A percentile compares a stretch with the other conserved stretches of the same genome.
Conservation (phyloP, 2,888 invertebrate genomes). For the Agrotis exclamationis region DNA sequence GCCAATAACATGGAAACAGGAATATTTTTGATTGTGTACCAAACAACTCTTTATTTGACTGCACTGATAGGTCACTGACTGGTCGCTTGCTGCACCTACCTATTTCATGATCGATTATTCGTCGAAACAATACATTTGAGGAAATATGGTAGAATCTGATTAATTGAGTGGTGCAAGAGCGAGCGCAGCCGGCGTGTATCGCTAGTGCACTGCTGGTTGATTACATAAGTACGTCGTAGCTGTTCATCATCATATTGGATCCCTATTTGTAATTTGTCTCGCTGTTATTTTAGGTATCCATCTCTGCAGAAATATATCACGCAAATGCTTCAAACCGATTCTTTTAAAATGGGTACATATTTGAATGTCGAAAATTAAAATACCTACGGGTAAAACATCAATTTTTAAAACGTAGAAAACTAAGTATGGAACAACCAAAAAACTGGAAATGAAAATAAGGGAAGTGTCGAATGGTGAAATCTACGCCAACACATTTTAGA, state of each 20-base stretch:
- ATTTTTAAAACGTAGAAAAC: too few relatives aligned
- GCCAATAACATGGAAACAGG: background rate
- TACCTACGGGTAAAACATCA: too few relatives aligned
- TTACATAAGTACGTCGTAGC: conserved; percentile 8
- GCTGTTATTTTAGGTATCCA: conserved; percentile 12
- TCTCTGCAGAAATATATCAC: too few relatives aligned
- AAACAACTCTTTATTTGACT: background rate
- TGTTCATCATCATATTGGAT: background rate
- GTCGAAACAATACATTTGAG: background rate
- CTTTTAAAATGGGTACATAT: too few relatives aligned
- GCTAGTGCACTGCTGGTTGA: background rate
- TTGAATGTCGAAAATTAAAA: too few relatives aligned
- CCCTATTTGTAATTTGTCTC: conserved; percentile 9
- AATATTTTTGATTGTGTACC: background rate
- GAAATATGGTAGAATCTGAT: too few relatives aligned
- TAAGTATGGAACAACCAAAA: too few relatives aligned
- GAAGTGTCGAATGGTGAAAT: too few relatives aligned
- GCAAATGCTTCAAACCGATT: too few relatives aligned
- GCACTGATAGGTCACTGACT: background rate
- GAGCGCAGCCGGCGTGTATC: background rate
- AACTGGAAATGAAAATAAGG: too few relatives aligned
- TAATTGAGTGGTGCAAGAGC: too few relatives aligned
- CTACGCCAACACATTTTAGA: too few relatives aligned
- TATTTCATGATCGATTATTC: background rate
- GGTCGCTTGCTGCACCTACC: background rate